Conservation (phyloP, 2,113 vertebrate species). For the Pluvialis apricaria region DNA sequence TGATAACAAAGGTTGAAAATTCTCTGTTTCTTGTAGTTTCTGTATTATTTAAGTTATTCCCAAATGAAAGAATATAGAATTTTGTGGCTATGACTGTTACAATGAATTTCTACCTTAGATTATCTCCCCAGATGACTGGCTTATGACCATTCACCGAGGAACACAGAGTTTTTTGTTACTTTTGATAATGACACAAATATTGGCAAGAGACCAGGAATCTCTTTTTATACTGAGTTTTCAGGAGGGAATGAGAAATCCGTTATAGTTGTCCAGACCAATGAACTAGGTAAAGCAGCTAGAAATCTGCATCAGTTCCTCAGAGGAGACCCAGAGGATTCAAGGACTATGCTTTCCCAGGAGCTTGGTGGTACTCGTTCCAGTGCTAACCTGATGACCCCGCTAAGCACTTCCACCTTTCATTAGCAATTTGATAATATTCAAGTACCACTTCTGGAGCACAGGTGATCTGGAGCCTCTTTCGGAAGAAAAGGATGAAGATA, state of each 20-base stretch:
- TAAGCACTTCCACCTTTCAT: background rate
- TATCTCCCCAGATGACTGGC: background rate
- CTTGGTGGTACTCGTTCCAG: rapidly evolving
- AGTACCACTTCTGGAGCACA: background rate
- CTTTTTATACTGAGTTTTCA: background rate
- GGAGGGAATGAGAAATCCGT: background rate
- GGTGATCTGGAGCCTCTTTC: background rate
- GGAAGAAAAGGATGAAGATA: background rate
- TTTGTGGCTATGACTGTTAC: background rate
- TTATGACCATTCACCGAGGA: background rate
- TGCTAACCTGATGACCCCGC: background rate
- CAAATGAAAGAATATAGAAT: background rate
- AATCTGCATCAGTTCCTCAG: background rate
- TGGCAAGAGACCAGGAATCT: background rate
- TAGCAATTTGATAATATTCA: background rate
- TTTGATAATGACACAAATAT: background rate
- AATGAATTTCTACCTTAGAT: background rate
- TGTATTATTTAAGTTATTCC: background rate
- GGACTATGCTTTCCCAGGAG: background rate
- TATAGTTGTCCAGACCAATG: background rate
- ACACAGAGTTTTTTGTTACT: background rate
- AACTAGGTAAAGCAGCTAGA: background rate
- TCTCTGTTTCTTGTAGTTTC: background rate
- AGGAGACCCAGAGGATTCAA: background rate
- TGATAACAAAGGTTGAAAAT: background rate